Conservation (phyloP, 2,113 vertebrate species). For the Pteropus alecto region DNA sequence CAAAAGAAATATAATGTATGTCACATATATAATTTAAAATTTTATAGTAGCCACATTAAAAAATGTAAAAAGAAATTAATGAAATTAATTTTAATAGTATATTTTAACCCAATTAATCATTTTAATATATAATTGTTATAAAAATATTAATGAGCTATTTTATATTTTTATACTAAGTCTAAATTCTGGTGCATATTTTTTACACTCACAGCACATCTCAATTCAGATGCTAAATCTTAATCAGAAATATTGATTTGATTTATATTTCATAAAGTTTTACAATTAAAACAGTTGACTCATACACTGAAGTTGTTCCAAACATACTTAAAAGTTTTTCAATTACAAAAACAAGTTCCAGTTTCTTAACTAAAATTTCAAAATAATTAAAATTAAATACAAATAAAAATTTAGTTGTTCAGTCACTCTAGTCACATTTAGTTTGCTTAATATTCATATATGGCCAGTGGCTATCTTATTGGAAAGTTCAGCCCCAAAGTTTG, state of each 20-base stretch:
- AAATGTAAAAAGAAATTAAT: neutral
- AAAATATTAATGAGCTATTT: neutral
- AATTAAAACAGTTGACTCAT: neutral
- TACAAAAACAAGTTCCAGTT: neutral
- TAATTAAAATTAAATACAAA: neutral
- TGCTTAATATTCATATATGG: neutral
- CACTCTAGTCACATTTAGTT: neutral
- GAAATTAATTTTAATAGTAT: neutral
- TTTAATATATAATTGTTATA: neutral
- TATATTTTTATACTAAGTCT: neutral
- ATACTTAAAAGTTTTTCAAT: slow-evolving; percentile 2
- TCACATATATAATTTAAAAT: neutral
- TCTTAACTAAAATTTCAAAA: slow-evolving; percentile 22
- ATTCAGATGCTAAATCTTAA: neutral
- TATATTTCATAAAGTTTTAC: neutral
- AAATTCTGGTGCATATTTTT: neutral
- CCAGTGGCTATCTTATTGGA: neutral
- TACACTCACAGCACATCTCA: neutral
- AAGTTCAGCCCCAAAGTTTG: neutral
- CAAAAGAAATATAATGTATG: neutral
- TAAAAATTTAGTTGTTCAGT: neutral
- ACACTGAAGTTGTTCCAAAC: neutral
- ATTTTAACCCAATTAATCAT: neutral
- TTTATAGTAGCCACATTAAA: neutral
- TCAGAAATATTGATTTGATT: neutral